Evolutionary conservation across 2,888 invertebrate genomes (phyloP), one percentile per base, ranked within the genome.

Genomic region (Lepidochrysops patricia): DNA sequence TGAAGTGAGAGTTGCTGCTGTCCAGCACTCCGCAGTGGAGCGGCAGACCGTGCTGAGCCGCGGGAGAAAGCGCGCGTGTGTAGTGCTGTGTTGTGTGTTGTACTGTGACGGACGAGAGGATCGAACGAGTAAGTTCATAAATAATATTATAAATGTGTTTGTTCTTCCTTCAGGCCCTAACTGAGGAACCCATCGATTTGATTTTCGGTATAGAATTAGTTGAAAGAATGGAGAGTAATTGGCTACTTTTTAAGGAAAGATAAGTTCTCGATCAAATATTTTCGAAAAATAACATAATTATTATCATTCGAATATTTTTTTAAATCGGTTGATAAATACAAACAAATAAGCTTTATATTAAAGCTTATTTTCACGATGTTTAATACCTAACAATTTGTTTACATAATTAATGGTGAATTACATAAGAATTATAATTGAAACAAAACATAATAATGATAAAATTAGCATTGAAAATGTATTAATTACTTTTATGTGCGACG

Each of bases 1-100:
- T 43, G 19, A 43, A 43, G 43, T 43, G 43, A 43, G 43, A 43
- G 19, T 43, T 19, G 43, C 27, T 27, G 57, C 57, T 57, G 37
- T 57, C 57, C 27, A 26, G 57, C 9, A 12, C 19, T 43, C 9
- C 15, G 15, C n/a, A n/a, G n/a, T n/a, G n/a, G n/a, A 43, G 23
- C 34, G 43, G 15, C 58, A 58, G 49, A 58, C 32, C 58, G 58
- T 32, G 58, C 34, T 25, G 58, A 34, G 13, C 34, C 50, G 50
- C 29, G 13, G 34, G 4, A 27, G 12, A n/a, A 43, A 27, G 57
- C 29, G 57, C 48, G 37, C 57, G 57, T 23, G 57, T 27, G 43
- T 12, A 27, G 27, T 12, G 27, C 23, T 27, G 57, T 57, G 57
- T 48, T 57, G 57, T 57, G 57, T 43, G 37, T 57, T 19, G 43